Evolutionary conservation across 2,888 invertebrate species (phyloP), one percentile per base, ranked within the genome.

Genomic region (Parascotia fuliginaria): DNA sequence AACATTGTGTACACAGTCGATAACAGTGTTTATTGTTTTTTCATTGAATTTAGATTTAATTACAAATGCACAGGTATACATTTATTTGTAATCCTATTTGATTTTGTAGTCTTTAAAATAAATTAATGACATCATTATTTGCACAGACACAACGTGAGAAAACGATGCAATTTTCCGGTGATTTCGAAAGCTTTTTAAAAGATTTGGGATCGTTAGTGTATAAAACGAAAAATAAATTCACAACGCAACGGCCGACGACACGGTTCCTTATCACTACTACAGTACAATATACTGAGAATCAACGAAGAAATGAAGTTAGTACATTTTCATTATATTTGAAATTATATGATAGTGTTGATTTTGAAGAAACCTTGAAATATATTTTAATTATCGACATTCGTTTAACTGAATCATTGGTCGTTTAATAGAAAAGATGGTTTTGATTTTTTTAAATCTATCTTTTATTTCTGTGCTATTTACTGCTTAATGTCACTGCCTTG

Each of bases 161-260:
- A 28, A 29, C 44, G 16, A 44, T 44, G 15, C 36, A 37, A 12
- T 63, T 75, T 15, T 69, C 81, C 9, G 61, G 53, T 13, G 75
- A 78, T 47, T 83, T 84, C 34, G 52, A 73, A 43, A 67, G 56
- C 14, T 81, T 84, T 31, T 56, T 85, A 2, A 69, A 68, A 46
- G 68, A 74, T 37, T 62, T 85, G 60, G 75, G 70, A 48, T 62
- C 74, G 12, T 62, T 64, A 49, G 75, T 83, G 11, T 78, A 75
- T 52, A 79, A 73, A 47, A 51, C 59, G 39, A 74, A 67, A 38
- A 68, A 61, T 38, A 68, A 62, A 47, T 29, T 7, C 22, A 7
- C 22, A 1, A 42, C 7, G 4, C 9, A 33, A n/a, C 34, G 36
- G 5, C 24, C 42, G 19, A 34, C 37, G 11, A 42, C 9, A 50